Base-by-base conservation (phyloP, 2,888 invertebrate genomes). In the Didymodactylos carnosus region DNA sequence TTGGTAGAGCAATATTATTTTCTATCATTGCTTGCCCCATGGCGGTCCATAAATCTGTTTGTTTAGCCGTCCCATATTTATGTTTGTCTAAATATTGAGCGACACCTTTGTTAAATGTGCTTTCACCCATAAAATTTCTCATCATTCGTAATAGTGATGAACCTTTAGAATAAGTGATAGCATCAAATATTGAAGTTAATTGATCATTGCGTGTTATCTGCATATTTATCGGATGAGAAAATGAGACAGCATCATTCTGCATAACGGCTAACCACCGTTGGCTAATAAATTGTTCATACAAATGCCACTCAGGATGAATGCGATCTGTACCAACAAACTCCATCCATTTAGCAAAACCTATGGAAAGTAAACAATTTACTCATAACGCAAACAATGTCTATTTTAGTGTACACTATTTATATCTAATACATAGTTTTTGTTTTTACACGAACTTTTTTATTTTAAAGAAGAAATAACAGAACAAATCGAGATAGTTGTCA, bases 111-210 rank as follows among this genome's bases (percentile, higher is more conserved):
- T 72, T 69, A n/a, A 75, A 75, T 13, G 72, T 72, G 11, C 89
- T 88, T 83, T 94, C 92, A 16, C 94, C 94, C 80, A 97, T 90
- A 80, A 91, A 94, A 80, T 89, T 88, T 81, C 94, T 91, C 77
- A 95, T 84, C 94, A 95, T 95, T 77, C 95, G 87, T 77, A 94
- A 92, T 8, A 94, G 90, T 72, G 91, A 92, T 3, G 94, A 93
- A 8, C 94, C 95, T 83, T 97, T 97, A 80, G 90, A 90, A 84
- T 95, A 97, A 41, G 94, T 94, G 79, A 97, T 95, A 79, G 91
- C 90, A 85, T 95, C 95, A 85, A 95, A 97, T 78, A 95, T 95
- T 83, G 95, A 94, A 84, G 94, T 93, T 75, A 95, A 90, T 84
- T 95, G 94, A 13, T 90, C 89, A 0, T 95, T 94, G 84, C 94